Base-by-base conservation (phyloP, 2,888 invertebrate species). In the Molanna angustata region DNA sequence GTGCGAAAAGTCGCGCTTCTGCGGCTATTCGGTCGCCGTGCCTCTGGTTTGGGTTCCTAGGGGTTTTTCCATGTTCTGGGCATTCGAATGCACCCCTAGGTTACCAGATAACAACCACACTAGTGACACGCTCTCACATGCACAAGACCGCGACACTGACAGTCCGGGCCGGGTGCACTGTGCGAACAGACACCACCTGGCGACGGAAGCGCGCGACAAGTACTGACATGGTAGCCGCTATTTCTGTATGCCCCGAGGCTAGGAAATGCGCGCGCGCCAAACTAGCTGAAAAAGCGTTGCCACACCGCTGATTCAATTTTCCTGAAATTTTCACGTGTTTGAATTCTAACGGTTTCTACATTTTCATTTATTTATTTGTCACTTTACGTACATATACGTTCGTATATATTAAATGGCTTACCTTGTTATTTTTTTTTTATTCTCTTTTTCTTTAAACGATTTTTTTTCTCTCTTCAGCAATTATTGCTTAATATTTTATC, bases 221-320 rank as follows among this genome's bases (percentile, higher is more conserved):
- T 59, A 60, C 61, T 55, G 62, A 53, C 54, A n/a, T 57, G 44
- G 52, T 51, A 54, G 57, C 50, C 63, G 64, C 63, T 62, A 63
- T 63, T 62, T 61, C 59, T 61, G 62, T 58, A 57, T 53, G 57
- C 56, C 59, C 49, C 62, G 62, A 61, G 62, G 62, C 17, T 13
- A 31, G 42, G 64, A 61, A 58, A 61, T 19, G 49, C 41, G 49
- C 42, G 33, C 35, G 62, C 62, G 62, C 60, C 57, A 62, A 62
- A 61, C 61, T 46, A 61, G 59, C 9, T 64, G 62, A 64, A 62
- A 62, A 63, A 60, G 58, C 62, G 62, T 60, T 62, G 61, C 58
- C 60, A 61, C 56, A 63, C 64, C 7, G 45, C 13, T 14, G 32
- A 4, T 13, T 27, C 3, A 32, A 33, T 11, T 6, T 45, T 14